Base-by-base conservation (phyloP, 1,140 invertebrate genomes). In the Zaprionus kolodkinae region DNA sequence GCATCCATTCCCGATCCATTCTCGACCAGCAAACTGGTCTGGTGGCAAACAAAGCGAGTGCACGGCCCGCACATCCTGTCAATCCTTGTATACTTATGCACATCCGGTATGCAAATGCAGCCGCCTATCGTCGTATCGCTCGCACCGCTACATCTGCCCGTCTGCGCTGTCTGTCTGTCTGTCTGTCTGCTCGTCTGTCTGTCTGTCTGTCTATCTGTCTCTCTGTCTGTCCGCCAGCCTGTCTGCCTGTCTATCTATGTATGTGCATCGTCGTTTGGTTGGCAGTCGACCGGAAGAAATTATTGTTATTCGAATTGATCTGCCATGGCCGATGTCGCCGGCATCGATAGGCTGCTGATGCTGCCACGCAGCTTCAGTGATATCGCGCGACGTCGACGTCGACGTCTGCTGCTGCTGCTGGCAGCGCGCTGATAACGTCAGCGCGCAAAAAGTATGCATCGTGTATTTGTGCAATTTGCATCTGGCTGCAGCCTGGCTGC, bases 251-350 rank as follows among this genome's bases (percentile, higher is more conserved):
- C 21, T 59, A 21, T 66, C 65, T 68, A 68, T 72, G 78, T 62
- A 50, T 76, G 56, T 74, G 65, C 60, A 64, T 59, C 64, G 64
- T 70, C 81, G 76, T 69, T 57, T 68, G 78, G 78, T 67, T 87
- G 83, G 65, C 72, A 76, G 67, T 88, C 72, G 76, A 89, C 85
- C 85, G 85, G 85, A 88, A 88, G 85, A 88, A 88, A 88, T 88
- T 88, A 88, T 88, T 88, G 85, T 88, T 88, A 88, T 88, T 89
- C 86, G 85, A 89, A 89, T 89, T 81, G 86, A 88, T 88, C 85
- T 88, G 85, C 72, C 73, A 72, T 59, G 76, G 45, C 43, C 33
- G 78, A 65, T 85, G 72, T 79, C 70, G 79, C 70, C 70, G 72
- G 48, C 63, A 64, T 72, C 72, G 82, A 87, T 86, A 81, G 79